Evolutionary conservation across 2,797 vertebrate genomes (phyloP), one percentile per base, ranked within the genome.

Genomic region (Onychomys leucogaster): DNA sequence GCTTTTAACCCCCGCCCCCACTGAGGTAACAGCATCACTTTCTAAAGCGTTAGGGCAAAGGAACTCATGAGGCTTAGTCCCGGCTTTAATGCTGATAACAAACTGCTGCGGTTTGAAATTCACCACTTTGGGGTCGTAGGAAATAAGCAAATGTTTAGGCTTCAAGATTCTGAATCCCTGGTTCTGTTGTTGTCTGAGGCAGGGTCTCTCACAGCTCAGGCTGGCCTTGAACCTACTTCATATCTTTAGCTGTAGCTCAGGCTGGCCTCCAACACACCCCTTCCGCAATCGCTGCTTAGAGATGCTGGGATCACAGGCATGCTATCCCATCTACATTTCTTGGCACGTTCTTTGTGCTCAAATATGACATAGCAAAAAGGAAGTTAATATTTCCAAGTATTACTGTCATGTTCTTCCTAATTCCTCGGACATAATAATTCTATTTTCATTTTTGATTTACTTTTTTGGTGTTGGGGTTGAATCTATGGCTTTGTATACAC

Each of bases 271-370:
- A 87, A 3, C 49, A 37, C 65, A 61, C n/a, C 23, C 46, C 21
- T 10, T 52, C 19, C 52, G 46, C 46, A 16, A 11, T 37, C 5
- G 8, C 5, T 71, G 41, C 27, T 59, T 75, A 59, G 61, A 59
- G 61, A 32, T 43, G 52, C 17, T 41, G 10, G 52, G 37, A 76
- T 34, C 21, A 14, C 29, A 76, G 71, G 37, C 55, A 59, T 43
- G 69, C 37, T 29, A 59, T 32, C 52, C 41, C 17, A 23, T 17
- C 52, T 57, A 57, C 37, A 41, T 4, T 37, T 59, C 41, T n/a
- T 65, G 55, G 25, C 27, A 83, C 84, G 59, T 91, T 91, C 95
- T 94, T 95, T 76, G 91, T 34, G 59, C 19, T 90, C 43, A 89
- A 83, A 61, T 67, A 86, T 34, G 34, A 93, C 92, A 88, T 11